phyloP scores from a whole-genome alignment of 2,888 invertebrate genomes.

The Xylota segnis region DNA sequence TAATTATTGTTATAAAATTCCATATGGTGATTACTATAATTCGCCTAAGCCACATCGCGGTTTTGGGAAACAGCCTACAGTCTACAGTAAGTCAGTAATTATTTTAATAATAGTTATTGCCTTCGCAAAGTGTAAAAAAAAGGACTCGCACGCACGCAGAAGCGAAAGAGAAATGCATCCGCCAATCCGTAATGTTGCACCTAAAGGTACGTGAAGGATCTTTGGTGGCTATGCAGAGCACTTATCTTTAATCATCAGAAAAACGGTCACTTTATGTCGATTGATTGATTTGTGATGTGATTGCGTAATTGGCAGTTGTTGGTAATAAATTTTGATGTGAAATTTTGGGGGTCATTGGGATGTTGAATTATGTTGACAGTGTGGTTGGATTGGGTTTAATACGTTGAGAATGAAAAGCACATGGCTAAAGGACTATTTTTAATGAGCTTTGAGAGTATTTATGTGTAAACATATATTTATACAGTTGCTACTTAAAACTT shows the following conservation, averaged over 20 bases:
- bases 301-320: conserved; percentile 14
- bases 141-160: conserved; percentile 49
- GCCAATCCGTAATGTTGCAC: conserved; percentile 2
- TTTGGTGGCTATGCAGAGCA: conserved; percentile 11
- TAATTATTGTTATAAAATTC: conserved; percentile 32
- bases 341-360: background rate
- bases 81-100: conserved; percentile 45
- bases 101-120: conserved; percentile 63
- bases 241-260: conserved; percentile 9
- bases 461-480: too few species aligned
- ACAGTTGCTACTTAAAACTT: too few species aligned
- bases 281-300: conserved; percentile 27
- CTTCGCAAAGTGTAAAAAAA: conserved; percentile 46
- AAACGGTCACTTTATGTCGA: conserved; percentile 11
- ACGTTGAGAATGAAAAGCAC: background rate
- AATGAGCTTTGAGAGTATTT: too few species aligned
- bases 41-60: conserved; percentile 55
- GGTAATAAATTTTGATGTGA: background rate
- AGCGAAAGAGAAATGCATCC: background rate
- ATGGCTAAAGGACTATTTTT: too few species aligned
- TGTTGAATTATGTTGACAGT: background rate
- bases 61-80: conserved; percentile 36
- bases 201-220: background rate
- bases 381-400: background rate
- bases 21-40: conserved; percentile 52